Conservation (phyloP, 2,797 vertebrate genomes). For the Gallinago solitaria region DNA sequence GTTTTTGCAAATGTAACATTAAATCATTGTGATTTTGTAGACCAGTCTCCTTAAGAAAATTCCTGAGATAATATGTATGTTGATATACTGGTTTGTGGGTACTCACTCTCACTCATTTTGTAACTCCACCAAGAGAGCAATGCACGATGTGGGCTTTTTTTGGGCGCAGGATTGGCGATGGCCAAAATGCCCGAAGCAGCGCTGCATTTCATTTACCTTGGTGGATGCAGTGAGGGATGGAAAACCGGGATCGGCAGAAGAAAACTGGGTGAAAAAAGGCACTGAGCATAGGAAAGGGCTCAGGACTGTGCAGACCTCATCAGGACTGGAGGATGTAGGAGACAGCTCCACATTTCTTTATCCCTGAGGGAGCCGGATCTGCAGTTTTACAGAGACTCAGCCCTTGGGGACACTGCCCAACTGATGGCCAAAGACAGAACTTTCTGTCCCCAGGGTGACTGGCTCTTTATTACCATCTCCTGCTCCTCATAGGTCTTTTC, state of each 20-base stretch:
- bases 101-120: not conserved
- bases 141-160: fast-evolving
- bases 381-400: not conserved
- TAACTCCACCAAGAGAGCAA: not conserved
- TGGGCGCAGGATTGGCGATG: not conserved
- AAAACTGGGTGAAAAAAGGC: not conserved
- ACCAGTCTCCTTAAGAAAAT: not conserved
- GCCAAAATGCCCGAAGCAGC: not conserved
- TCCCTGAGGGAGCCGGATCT: not conserved
- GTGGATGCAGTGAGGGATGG: not conserved
- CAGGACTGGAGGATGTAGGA: not conserved
- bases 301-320: not conserved
- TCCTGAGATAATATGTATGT: not conserved
- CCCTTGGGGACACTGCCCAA: not conserved
- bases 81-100: not conserved
- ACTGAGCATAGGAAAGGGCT: not conserved
- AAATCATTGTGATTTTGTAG: not conserved
- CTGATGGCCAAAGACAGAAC: not conserved
- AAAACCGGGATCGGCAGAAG: not conserved
- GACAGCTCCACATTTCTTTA: not conserved
- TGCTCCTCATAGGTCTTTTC: not conserved
- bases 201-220: not conserved
- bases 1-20: constrained; percentile 11
- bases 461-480: not conserved
- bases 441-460: not conserved